Evolutionary conservation across 2,888 invertebrate species (phyloP).

Genomic region (Leptogaster cylindrica): DNA sequence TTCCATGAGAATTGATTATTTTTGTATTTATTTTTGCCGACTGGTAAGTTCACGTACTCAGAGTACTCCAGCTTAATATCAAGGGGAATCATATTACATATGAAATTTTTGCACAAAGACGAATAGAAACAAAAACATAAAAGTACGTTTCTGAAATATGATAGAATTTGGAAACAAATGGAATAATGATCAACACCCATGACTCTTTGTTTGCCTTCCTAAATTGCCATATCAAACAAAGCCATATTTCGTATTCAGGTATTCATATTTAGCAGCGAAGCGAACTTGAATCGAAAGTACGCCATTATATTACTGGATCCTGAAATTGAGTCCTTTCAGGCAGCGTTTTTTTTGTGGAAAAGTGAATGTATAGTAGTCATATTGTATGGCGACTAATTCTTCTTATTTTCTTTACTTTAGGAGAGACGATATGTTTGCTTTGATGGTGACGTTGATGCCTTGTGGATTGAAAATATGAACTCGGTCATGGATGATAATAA

Average conservation of each 20-base stretch:
- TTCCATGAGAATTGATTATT: constrained; percentile 31
- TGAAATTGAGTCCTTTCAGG: neutral
- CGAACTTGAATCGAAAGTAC: neutral
- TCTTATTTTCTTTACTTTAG: constrained; percentile 54
- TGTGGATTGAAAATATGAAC: constrained; percentile 98
- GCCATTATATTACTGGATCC: neutral
- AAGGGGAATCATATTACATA: no score
- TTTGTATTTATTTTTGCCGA: no score
- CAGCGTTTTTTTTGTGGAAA: no score
- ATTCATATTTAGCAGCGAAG: constrained; percentile 4
- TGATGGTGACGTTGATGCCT: constrained; percentile 92
- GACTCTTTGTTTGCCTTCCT: constrained; percentile 14
- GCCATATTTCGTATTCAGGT: constrained; percentile 15
- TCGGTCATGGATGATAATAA: constrained; percentile 96
- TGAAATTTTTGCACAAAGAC: no score
- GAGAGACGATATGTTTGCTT: constrained; percentile 86
- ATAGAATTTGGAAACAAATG: constrained; percentile 29
- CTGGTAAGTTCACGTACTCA: no score
- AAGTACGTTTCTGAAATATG: no score
- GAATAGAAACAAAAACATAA: no score
- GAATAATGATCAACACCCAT: constrained; percentile 35
- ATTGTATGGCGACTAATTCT: constrained; percentile 4
- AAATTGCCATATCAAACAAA: constrained; percentile 20
- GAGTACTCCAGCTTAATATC: no score
- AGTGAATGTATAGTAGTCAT: neutral